phyloP scores from a whole-genome alignment of 2,888 invertebrate species.

The Orthonevra nobilis region DNA sequence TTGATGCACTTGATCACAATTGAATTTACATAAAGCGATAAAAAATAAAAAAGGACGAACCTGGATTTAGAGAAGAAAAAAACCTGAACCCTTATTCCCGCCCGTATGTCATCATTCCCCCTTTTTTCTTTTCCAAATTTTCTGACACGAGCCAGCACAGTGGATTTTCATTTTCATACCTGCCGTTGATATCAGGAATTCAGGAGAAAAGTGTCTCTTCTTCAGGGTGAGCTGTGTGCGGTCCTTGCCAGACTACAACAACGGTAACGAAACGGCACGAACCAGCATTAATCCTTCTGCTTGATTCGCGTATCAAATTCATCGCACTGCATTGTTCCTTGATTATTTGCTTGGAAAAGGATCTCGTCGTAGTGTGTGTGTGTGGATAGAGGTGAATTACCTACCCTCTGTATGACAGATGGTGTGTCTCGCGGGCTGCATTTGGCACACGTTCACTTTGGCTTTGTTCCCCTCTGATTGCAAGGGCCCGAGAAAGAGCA shows the following conservation, averaged over 20 bases:
- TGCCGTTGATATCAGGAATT: conserved; percentile 63
- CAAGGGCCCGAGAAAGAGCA: no score
- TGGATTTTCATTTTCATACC: conserved; percentile 59
- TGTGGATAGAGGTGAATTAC: conserved; percentile 55
- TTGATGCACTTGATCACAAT: conserved; percentile 71
- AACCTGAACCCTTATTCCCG: conserved; percentile 54
- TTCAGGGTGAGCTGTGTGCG: conserved; percentile 8
- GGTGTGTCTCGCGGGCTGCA: conserved; percentile 75
- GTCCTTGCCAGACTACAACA: conserved; percentile 16
- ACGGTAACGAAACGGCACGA: conserved; percentile 34
- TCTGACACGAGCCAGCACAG: conserved; percentile 57
- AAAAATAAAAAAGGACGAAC: conserved; percentile 54
- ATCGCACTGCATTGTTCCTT: conserved; percentile 54
- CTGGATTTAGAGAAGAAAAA: conserved; percentile 2
- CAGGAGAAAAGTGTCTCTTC: conserved; percentile 58
- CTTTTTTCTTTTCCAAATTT: conserved; percentile 14
- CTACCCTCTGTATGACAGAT: conserved; percentile 75
- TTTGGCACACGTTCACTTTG: conserved; percentile 71
- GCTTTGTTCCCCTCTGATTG: not conserved
- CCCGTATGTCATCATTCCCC: conserved; percentile 66
- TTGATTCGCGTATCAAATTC: conserved; percentile 66
- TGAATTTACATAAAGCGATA: conserved; percentile 70
- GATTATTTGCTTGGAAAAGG: conserved; percentile 45
- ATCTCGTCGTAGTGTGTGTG: conserved; percentile 47
- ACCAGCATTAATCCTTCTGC: conserved; percentile 71